Conservation (phyloP, 2,113 vertebrate genomes). For the Callospermophilus lateralis region DNA sequence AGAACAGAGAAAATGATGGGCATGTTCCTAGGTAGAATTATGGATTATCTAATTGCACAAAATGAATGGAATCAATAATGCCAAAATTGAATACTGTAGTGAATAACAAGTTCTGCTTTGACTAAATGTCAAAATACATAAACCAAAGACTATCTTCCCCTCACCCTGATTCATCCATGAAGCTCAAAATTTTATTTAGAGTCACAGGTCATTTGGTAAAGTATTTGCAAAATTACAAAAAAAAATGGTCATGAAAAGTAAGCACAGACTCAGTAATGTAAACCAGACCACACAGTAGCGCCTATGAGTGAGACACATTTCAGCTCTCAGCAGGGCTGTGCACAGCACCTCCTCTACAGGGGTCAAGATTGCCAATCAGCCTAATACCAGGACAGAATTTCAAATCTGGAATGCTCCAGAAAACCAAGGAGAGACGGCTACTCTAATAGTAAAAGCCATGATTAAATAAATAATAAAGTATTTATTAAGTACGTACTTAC, state of each 20-base stretch:
- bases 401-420: constrained; percentile 50
- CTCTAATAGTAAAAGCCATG: constrained; percentile 42
- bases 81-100: constrained; percentile 60
- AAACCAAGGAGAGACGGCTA: constrained; percentile 58
- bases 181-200: constrained; percentile 58
- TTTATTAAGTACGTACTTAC: background rate
- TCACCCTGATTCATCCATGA: background rate
- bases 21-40: constrained; percentile 52
- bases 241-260: constrained; percentile 44
- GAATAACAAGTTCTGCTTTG: constrained; percentile 64
- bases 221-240: constrained; percentile 45
- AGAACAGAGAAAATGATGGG: constrained; percentile 49
- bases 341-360: background rate
- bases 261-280: constrained; percentile 25
- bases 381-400: constrained; percentile 54
- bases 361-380: constrained; percentile 31
- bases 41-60: constrained; percentile 21
- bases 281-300: constrained; percentile 24
- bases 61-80: constrained; percentile 43
- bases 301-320: background rate
- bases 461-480: constrained; percentile 43
- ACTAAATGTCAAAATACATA: constrained; percentile 69
- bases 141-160: constrained; percentile 68
- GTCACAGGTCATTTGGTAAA: constrained; percentile 59
- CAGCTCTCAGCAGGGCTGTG: background rate